Conservation (phyloP, 2,888 invertebrate species). For the Brachyptera putata region DNA sequence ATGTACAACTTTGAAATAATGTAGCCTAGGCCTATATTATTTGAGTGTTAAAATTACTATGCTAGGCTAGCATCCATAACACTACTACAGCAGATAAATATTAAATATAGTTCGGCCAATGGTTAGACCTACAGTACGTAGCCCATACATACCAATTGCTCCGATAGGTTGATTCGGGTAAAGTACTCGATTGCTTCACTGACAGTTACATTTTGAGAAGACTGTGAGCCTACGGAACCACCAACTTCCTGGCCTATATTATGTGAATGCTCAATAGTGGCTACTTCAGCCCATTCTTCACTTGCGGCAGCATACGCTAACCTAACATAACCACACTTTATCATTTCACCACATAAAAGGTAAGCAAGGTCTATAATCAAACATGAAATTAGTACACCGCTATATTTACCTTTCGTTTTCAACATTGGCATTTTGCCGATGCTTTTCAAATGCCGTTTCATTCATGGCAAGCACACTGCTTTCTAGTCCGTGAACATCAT, state of each 20-base stretch:
- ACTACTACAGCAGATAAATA: too few relatives aligned
- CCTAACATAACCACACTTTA: constrained; percentile 10
- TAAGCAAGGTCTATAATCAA: too few relatives aligned
- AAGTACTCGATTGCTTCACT: constrained; percentile 27
- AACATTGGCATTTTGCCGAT: constrained; percentile 22
- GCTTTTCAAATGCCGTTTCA: constrained; percentile 21
- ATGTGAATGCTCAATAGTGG: constrained; percentile 24
- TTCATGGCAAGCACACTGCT: too few relatives aligned
- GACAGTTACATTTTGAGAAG: constrained; percentile 23
- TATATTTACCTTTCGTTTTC: constrained; percentile 26
- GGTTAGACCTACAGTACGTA: neutral
- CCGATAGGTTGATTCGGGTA: constrained; percentile 20
- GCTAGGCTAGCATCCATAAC: too few relatives aligned
- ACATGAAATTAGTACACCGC: too few relatives aligned
- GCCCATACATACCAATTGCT: constrained; percentile 23
- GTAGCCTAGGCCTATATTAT: too few relatives aligned
- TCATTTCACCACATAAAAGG: too few relatives aligned
- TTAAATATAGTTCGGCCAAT: neutral
- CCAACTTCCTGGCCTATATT: neutral
- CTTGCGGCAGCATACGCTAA: constrained; percentile 24
- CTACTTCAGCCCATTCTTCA: constrained; percentile 29
- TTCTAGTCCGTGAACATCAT: neutral
- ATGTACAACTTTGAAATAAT: too few relatives aligned
- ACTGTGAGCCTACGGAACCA: constrained; percentile 9
- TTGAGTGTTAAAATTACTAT: too few relatives aligned